Conservation (phyloP, 1,140 invertebrate genomes). For the Acromyrmex heyeri region DNA sequence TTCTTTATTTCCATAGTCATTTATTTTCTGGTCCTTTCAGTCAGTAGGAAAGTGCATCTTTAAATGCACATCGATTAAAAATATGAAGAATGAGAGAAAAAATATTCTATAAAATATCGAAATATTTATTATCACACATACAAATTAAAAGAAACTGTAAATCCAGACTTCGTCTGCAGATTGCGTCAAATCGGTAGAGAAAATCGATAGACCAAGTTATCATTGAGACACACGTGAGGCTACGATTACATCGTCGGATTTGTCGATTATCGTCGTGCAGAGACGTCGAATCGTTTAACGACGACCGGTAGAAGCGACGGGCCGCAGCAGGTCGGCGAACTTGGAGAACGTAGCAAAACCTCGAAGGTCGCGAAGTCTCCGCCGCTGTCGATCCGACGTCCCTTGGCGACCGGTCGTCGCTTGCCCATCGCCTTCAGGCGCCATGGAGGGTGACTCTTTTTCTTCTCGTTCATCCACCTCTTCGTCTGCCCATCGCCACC, state of each 20-base stretch:
- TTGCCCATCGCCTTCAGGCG: conserved; percentile 74
- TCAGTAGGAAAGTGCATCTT: too few relatives aligned
- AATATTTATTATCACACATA: neutral
- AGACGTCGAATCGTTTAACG: conserved; percentile 58
- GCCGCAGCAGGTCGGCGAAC: conserved; percentile 71
- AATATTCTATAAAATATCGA: neutral
- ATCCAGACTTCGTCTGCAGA: neutral
- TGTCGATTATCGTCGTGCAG: conserved; percentile 9
- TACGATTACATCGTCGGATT: neutral
- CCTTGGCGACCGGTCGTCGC: conserved; percentile 76
- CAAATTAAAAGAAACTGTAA: neutral
- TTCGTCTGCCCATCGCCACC: conserved; percentile 65
- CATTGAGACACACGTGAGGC: neutral
- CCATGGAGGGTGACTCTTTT: conserved; percentile 78
- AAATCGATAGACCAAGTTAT: neutral
- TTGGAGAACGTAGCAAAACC: conserved; percentile 74
- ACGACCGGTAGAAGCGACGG: conserved; percentile 44
- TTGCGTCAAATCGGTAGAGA: neutral
- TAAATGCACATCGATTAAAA: neutral
- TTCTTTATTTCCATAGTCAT: too few relatives aligned
- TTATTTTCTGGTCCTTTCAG: too few relatives aligned
- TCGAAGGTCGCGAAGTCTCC: conserved; percentile 74
- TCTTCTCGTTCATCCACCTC: conserved; percentile 69
- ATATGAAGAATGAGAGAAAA: neutral
- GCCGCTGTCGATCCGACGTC: conserved; percentile 67